These are phyloP conservation scores for Nasonia giraulti DNA, from an alignment of 1,140 invertebrate species.

Conservation along the genomic window DNA sequence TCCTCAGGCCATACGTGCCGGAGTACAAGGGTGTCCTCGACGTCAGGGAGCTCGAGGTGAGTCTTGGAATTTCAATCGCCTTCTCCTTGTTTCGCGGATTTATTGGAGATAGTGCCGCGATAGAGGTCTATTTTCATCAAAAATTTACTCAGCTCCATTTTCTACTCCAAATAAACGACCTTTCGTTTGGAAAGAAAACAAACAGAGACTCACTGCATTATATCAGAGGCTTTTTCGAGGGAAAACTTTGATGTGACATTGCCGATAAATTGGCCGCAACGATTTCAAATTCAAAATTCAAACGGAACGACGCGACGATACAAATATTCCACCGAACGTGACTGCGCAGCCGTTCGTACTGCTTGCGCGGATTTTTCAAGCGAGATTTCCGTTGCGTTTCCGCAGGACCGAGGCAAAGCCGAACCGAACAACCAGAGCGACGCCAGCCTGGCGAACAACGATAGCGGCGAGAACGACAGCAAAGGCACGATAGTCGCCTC, in stretches of 20 bases:
- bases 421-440: slow-evolving; percentile 1
- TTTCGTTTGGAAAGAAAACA: too few relatives aligned
- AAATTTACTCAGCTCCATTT: not conserved
- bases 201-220: too few relatives aligned
- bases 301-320: too few relatives aligned
- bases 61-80: not conserved
- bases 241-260: not conserved
- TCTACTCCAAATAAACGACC: too few relatives aligned
- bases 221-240: too few relatives aligned
- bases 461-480: slow-evolving; percentile 51
- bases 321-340: too few relatives aligned
- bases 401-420: slow-evolving; percentile 18
- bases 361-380: too few relatives aligned
- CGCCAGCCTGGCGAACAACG: slow-evolving; percentile 12
- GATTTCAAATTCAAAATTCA: not conserved
- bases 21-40: slow-evolving; percentile 85
- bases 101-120: too few relatives aligned
- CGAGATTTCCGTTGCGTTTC: not conserved
- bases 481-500: slow-evolving; percentile 61
- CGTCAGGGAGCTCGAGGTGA: slow-evolving; percentile 63
- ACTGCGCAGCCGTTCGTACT: too few relatives aligned
- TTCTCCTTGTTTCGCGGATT: not conserved
- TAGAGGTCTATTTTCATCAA: not conserved
- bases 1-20: slow-evolving; percentile 90
- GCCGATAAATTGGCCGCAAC: too few relatives aligned